Evolutionary conservation across 2,113 vertebrate species (phyloP), one percentile per base, ranked within the genome.

Genomic region (Cynocephalus volans): DNA sequence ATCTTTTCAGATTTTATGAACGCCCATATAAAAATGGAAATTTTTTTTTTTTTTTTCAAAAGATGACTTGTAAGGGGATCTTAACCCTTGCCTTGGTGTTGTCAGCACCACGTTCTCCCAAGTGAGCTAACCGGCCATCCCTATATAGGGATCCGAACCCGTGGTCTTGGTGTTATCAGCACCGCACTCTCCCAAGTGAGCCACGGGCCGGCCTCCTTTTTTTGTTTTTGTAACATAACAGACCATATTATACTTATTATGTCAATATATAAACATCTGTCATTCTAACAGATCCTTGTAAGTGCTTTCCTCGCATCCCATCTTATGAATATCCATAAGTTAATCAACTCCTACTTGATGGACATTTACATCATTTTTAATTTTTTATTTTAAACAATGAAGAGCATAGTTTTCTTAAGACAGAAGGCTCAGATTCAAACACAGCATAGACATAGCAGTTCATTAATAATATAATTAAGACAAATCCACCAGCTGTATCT

Each of bases 381-480:
- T 67, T 81, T 80, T 81, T 93, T 80, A 81, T 93, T 90, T 95
- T 89, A 96, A 92, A 94, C 84, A 96, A 95, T 90, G 89, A 93
- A 85, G 67, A 84, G 28, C 24, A 19, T 69, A 93, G 85, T 96
- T 97, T 95, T 93, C 96, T 93, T 92, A 94, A 97, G 96, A 85
- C 88, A 97, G 72, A 88, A 73, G 73, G 95, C 54, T 88, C 50
- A 73, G 60, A 85, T 45, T 94, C 60, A 88, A 96, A 93, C 62
- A 86, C 21, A 41, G 92, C 64, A 84, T 64, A 92, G 75, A 73
- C 18, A 88, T 17, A 87, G 84, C 64, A 88, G 50, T 96, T 94
- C 58, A 79, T 97, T 95, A 91, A 62, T 85, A 87, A 96, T 70
- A 8, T 83, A 95, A 96, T 93, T 93, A 97, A 97, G 54, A 95